Evolutionary conservation across 2,113 vertebrate species (phyloP).

Genomic region (Pomatorhinus ruficollis): DNA sequence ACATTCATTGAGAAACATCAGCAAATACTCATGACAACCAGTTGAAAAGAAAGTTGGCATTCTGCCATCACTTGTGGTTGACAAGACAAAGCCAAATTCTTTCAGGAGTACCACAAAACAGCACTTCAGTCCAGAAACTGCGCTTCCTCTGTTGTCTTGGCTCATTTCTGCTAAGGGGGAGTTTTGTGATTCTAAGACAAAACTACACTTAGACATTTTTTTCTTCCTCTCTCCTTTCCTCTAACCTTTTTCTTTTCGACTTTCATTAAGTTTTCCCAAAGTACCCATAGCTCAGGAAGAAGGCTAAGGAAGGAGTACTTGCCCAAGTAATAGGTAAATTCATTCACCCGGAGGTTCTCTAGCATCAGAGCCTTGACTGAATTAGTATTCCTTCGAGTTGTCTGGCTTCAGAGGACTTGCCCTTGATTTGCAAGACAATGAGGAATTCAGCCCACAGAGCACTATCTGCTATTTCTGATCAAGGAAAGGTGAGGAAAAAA

Average conservation of each 20-base stretch:
- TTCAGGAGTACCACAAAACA: not conserved
- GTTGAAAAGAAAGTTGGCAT: not conserved
- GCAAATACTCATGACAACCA: not conserved
- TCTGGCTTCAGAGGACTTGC: not conserved
- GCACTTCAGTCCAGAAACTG: not conserved
- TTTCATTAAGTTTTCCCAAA: not conserved
- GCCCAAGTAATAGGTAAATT: not conserved
- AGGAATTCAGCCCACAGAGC: not conserved
- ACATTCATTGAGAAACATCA: not conserved
- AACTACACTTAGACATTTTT: not conserved
- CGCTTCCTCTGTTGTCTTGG: not conserved
- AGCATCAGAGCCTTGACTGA: not conserved
- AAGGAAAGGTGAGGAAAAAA: not conserved
- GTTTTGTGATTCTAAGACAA: not conserved
- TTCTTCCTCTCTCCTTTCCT: not conserved
- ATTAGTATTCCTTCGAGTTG: fast-evolving
- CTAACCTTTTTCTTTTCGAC: not conserved
- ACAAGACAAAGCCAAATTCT: not conserved
- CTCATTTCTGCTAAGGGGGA: not conserved
- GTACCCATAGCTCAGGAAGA: not conserved
- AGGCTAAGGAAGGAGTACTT: not conserved
- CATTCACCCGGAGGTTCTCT: not conserved
- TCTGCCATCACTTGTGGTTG: not conserved
- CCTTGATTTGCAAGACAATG: not conserved
- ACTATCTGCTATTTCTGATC: not conserved